Evolutionary conservation across 1,140 invertebrate species (phyloP).

Genomic region (Heliconius hermathena): DNA sequence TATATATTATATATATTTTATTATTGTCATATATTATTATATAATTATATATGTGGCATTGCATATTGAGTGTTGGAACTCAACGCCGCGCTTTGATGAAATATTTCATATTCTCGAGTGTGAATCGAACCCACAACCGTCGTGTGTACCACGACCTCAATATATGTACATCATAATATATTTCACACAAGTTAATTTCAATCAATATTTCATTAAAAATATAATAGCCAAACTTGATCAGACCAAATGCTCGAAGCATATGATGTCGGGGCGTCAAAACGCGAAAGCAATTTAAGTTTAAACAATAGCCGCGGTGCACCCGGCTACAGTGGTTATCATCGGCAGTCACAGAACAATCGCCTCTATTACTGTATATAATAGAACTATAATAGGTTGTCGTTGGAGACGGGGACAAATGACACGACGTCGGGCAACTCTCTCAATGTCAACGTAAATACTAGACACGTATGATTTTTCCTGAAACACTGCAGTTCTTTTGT

Average conservation of each 20-base stretch:
- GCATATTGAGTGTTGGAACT: too few relatives aligned
- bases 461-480: slow-evolving; percentile 38
- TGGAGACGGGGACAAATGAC: slow-evolving; percentile 50
- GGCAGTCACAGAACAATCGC: slow-evolving; percentile 23
- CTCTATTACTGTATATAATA: slow-evolving; percentile 26
- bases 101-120: too few relatives aligned
- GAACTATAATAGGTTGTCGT: slow-evolving; percentile 32
- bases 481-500: slow-evolving; percentile 30
- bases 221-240: slow-evolving; percentile 1
- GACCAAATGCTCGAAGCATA: slow-evolving; percentile 23
- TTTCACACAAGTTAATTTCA: too few relatives aligned
- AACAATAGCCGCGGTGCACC: slow-evolving; percentile 55
- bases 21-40: too few relatives aligned
- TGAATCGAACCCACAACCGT: too few relatives aligned
- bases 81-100: too few relatives aligned
- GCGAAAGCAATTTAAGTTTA: slow-evolving; percentile 66
- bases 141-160: too few relatives aligned
- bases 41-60: too few relatives aligned
- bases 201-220: background rate
- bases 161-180: too few relatives aligned
- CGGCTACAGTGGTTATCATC: slow-evolving; percentile 45
- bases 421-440: slow-evolving; percentile 40
- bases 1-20: too few relatives aligned
- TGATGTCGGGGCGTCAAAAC: slow-evolving; percentile 48
- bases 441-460: slow-evolving; percentile 44